Percentiles rank a stretch among this genome's conserved stretches.
Conservation (phyloP, 1,140 invertebrate species). For the Zaprionus ornatus region DNA sequence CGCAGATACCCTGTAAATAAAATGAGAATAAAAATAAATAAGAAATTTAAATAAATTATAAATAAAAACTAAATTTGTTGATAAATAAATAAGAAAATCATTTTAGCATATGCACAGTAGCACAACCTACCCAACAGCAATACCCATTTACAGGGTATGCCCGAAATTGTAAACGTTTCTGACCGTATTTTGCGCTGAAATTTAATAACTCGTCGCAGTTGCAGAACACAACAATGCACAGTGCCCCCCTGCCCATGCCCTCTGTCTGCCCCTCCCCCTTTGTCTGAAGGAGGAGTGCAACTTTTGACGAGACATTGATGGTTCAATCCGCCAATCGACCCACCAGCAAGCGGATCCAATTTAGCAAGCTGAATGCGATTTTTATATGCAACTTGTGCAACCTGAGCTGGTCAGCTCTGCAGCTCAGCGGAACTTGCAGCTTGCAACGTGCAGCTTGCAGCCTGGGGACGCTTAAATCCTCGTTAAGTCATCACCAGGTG, state of each 20-base stretch:
- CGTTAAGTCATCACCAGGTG: conserved; percentile 70
- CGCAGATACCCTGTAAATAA: conserved; percentile 5
- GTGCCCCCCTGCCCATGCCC: neutral
- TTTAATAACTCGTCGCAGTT: conserved; percentile 54
- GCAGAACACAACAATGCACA: conserved; percentile 6
- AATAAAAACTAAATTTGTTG: neutral
- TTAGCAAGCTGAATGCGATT: conserved; percentile 72
- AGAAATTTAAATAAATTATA: too few species aligned
- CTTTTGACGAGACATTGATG: conserved; percentile 80
- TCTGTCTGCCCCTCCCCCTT: neutral
- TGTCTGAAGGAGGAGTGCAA: conserved; percentile 24
- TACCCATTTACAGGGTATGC: conserved; percentile 6
- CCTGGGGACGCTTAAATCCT: conserved; percentile 52
- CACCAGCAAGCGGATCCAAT: conserved; percentile 72
- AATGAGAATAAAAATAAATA: too few species aligned
- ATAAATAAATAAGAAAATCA: neutral
- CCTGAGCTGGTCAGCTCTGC: conserved; percentile 4
- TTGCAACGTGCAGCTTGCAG: neutral
- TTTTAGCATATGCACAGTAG: neutral
- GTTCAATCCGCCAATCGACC: conserved; percentile 72
- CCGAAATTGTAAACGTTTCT: conserved; percentile 50
- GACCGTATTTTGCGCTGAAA: conserved; percentile 45
- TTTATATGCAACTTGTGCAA: conserved; percentile 51
- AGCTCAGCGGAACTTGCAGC: conserved; percentile 19
- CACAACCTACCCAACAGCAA: neutral